Base-by-base conservation (phyloP, 2,888 invertebrate species). In the Eristalis intricaria region DNA sequence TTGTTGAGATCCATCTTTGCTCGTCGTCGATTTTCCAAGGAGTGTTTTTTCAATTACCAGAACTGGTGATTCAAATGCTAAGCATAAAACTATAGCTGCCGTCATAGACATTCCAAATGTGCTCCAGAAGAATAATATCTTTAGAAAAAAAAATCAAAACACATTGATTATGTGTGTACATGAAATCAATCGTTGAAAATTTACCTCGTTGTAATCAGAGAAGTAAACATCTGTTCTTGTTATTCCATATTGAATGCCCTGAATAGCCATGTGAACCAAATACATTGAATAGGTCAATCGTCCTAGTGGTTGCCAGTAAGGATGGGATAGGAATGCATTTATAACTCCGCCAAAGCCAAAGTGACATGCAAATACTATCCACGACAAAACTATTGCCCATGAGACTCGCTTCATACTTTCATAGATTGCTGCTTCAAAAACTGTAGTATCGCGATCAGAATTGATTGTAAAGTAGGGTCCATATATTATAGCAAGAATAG, bases 341-440 rank as follows among this genome's bases (percentile, higher is more conserved):
- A 93, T 89, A 2, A 92, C 56, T 2, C 93, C 93, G 0, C 93
- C 93, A 64, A 91, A 91, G 1, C 92, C 92, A 76, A 92, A 92
- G 77, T 92, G 91, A 58, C 93, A 93, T 35, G 92, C 91, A 91
- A 93, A 93, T 19, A 93, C 91, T 50, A 93, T 91, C 92, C 93
- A 92, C 1, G 90, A 91, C 38, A 93, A 90, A 35, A 90, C 77
- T 1, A 91, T 19, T 13, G 91, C 90, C 93, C 93, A 93, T 2
- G 91, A 86, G 32, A 90, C 89, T 38, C 93, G 91, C 82, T 90
- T 91, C 0, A 92, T 84, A 1, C 92, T 90, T 88, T 92, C 92
- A 80, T 90, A 93, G 50, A 93, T 68, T 15, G 92, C 93, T 63
- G 91, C 91, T 84, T 93, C 92, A 23, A 91, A 71, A 4, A 90